Conservation (phyloP, 2,888 invertebrate species). For the Drosophila mimetica region DNA sequence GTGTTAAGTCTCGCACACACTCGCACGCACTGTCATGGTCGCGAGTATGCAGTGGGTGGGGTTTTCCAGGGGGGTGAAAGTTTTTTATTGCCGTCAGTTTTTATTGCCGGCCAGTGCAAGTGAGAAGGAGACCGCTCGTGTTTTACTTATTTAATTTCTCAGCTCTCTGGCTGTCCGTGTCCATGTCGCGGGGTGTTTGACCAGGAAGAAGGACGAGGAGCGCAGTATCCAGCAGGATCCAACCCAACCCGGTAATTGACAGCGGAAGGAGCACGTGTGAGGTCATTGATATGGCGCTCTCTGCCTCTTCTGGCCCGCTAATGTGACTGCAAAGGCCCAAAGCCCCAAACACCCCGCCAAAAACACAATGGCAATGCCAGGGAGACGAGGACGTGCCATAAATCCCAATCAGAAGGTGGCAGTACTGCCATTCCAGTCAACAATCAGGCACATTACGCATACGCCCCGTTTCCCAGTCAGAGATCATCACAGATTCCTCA, state of each 20-base stretch:
- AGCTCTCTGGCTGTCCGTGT: conserved; percentile 33
- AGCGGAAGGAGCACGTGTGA: conserved; percentile 60
- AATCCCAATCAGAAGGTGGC: conserved; percentile 66
- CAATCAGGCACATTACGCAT: conserved; percentile 27
- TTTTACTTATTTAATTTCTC: conserved; percentile 77
- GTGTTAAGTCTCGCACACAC: conserved; percentile 67
- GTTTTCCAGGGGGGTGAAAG: conserved; percentile 7
- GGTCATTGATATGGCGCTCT: conserved; percentile 43
- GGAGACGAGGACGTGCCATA: conserved; percentile 65
- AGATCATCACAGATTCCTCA: conserved; percentile 14
- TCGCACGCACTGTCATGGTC: conserved; percentile 20
- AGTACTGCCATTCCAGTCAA: conserved; percentile 9
- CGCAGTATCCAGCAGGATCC: background rate
- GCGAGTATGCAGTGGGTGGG: conserved; percentile 2
- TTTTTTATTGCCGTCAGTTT: conserved; percentile 67
- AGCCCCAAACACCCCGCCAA: background rate
- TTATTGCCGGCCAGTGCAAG: conserved; percentile 60
- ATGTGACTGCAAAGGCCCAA: conserved; percentile 22
- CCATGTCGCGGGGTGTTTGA: conserved; percentile 19
- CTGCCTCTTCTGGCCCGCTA: conserved; percentile 19
- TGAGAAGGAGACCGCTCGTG: conserved; percentile 35
- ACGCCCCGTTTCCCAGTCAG: conserved; percentile 22
- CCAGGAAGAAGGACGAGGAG: background rate
- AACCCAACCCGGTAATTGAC: conserved; percentile 58
- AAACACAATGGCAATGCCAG: conserved; percentile 27